Evolutionary conservation across 2,888 invertebrate species (phyloP), one percentile per base, ranked within the genome.

Genomic region (Macropis europaea): DNA sequence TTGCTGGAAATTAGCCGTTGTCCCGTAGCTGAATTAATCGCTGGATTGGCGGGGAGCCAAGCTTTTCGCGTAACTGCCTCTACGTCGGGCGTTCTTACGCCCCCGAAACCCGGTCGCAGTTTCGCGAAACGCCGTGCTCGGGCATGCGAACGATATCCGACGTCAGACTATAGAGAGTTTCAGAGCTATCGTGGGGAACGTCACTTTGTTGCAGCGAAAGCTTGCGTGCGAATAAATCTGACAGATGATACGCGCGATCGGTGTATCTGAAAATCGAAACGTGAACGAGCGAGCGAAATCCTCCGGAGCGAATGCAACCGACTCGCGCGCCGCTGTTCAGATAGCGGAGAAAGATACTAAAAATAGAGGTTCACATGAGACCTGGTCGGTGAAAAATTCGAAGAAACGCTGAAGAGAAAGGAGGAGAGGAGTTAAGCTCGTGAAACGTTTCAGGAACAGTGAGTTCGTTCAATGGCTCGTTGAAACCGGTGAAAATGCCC

Each of bases 11-110:
- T 79, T 61, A 52, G 47, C 57, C 45, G n/a, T 60, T 57, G 56
- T 67, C 57, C 63, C 50, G n/a, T 52, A 26, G 42, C 47, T 57
- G 59, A 79, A 79, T 76, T 76, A 79, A 79, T 79, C 61, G 63
- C 32, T 9, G 34, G 19, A 62, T 52, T 78, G 73, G 70, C 47
- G 3, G 6, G 6, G 5, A 2, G 73, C 70, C 75, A 75, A 48
- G 13, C 32, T n/a, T n/a, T n/a, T 24, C 28, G n/a, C 2, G 32
- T 43, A 47, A 30, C 13, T 24, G 32, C 36, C 34, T 36, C 38
- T n/a, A n/a, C 9, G 4, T 26, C 6, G 34, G n/a, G 24, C n/a
- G n/a, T 24, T 24, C 22, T 43, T 43, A 43, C 22, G 38, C 17
- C 11, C 24, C 9, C 43, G 2, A n/a, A n/a, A n/a, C n/a, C n/a